Base-by-base conservation (phyloP, 2,113 vertebrate species). In the Raja brachyura region DNA sequence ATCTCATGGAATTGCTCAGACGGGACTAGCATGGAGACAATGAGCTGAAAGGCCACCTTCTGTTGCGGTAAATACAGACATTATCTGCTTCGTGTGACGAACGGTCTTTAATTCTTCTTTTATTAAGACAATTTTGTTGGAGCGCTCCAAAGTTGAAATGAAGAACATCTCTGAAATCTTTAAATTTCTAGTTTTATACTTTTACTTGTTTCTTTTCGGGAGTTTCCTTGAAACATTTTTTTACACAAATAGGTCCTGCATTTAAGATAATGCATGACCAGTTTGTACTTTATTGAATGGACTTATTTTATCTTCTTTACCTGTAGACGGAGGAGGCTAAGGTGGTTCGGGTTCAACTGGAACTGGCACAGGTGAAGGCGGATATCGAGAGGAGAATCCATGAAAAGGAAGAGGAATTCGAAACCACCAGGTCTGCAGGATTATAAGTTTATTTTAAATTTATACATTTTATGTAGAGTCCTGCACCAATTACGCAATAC, bases 361-460 rank as follows among this genome's bases (percentile, higher is more conserved):
- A 97, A 93, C 48, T 97, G 81, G 96, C 96, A 59, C 97, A 97
- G 94, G 94, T 94, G 28, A 97, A 95, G 95, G 95, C 95, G 86
- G 97, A 97, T 88, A 92, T 96, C 66, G 97, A 97, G 93, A 96
- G 96, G 66, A 94, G 95, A 93, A 94, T 97, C 20, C 97, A 97
- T 93, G 97, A 97, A 94, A 97, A 97, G 79, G 97, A 97, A 90
- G 97, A 97, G 59, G 97, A 97, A 95, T 93, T 93, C 5, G 97
- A 97, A 77, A 95, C 95, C 16, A 90, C 93, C 0, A 96, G 97
- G 96, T 97, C 68, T 31, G 18, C 28, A 25, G 59, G 20, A 9
- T 77, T 31, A 73, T 70, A 3, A 59, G 56, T 61, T n/a, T n/a
- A 83, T 25, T 86, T 25, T 61, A 28, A 61, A 31, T 88, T 28